Conservation (phyloP, 2,113 vertebrate species). For the rabbit (Oryctolagus cuniculus) region mOryCun1.1 NC_091433.1:112640501-112641000, state of each 20-base stretch:
- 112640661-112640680: fast-evolving
- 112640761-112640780: not conserved
- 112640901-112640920: not conserved
- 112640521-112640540: fast-evolving
- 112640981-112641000: too few relatives aligned
- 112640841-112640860: not conserved
- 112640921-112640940: not conserved
- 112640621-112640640: not conserved
- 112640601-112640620: fast-evolving
- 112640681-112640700: fast-evolving
- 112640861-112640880: not conserved
- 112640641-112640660: fast-evolving
- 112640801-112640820: not conserved
- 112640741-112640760: not conserved
- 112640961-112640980: too few relatives aligned
- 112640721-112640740: fast-evolving
- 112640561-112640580: too few relatives aligned
- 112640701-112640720: not conserved
- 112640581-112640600: not conserved
- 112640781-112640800: not conserved
- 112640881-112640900: not conserved
- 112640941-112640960: too few relatives aligned
- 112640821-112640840: not conserved
- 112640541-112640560: fast-evolving
- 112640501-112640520: not conserved